Evolutionary conservation across 2,888 invertebrate species (phyloP), one percentile per base, ranked within the genome.

Genomic region (Kryphioiulus occultus): DNA sequence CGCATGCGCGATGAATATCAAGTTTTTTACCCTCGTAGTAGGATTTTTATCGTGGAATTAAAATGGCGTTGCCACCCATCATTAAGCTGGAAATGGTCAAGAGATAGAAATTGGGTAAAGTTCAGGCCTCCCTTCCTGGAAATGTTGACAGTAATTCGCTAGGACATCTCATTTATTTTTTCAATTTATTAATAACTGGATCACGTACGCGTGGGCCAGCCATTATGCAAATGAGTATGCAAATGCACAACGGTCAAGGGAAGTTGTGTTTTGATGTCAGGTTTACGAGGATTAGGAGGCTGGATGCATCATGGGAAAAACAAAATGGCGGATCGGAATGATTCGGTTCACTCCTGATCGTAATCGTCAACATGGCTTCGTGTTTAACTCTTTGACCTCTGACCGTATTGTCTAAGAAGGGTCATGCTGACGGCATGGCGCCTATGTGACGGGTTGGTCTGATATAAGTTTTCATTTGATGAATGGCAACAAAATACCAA

Each of bases 41-140:
- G 59, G 17, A 22, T 59, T 59, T 59, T 59, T 59, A 59, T 59
- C 17, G 59, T 59, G 22, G 4, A 59, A 59, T 59, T 5, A 59
- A 59, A 59, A 59, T 59, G 59, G 59, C 59, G 59, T 59, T 59
- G 59, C 59, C 59, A 59, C 59, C 59, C 59, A 59, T 59, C 59
- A 59, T 59, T 59, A 59, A 59, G n/a, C 59, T 59, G 59, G 59
- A 59, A 59, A 17, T 47, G 47, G 47, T 47, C 47, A 47, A 47
- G 47, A 47, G 17, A n/a, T n/a, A 17, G 47, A 17, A 47, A 47
- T 47, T 47, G 17, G 47, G 47, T 47, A 47, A 47, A 17, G 47
- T 47, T 47, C 47, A 47, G 22, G 53, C 53, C 53, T 53, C 22
- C 59, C 59, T 59, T 59, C 59, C 59, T 1, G 59, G 59, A 59